Evolutionary conservation across 2,113 vertebrate species (phyloP).

Genomic region (Garra rufa): DNA sequence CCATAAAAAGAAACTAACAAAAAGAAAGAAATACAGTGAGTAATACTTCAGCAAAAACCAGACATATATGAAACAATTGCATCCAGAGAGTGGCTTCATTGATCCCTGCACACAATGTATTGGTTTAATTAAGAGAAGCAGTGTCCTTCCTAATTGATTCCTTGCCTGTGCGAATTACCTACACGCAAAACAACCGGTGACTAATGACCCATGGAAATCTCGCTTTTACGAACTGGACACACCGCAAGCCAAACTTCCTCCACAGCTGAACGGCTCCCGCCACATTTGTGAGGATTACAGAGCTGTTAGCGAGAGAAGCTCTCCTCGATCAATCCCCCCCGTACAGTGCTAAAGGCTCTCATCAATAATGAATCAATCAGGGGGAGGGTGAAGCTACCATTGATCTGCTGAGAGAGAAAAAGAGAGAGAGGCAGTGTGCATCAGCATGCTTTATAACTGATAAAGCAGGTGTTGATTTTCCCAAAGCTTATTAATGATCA

Average conservation of each 20-base stretch:
- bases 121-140: conserved; percentile 68
- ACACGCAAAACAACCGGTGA: conserved; percentile 60
- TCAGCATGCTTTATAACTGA: conserved; percentile 14
- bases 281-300: conserved; percentile 32
- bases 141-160: conserved; percentile 55
- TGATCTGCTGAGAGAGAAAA: conserved; percentile 34
- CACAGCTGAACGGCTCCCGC: not conserved
- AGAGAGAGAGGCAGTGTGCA: conserved; percentile 16
- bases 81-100: not conserved
- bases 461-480: conserved; percentile 20
- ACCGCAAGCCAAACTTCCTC: conserved; percentile 34
- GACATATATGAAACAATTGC: not conserved
- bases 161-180: conserved; percentile 67
- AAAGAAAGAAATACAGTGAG: not conserved
- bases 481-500: conserved; percentile 41
- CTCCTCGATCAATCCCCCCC: conserved; percentile 65
- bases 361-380: conserved; percentile 78
- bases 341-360: conserved; percentile 72
- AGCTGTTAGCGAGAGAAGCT: conserved; percentile 57
- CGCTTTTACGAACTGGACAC: conserved; percentile 54
- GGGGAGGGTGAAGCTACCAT: conserved; percentile 38
- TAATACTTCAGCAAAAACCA: not conserved
- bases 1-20: not conserved
- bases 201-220: conserved; percentile 65
- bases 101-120: conserved; percentile 54